phyloP scores from a whole-genome alignment of 2,888 invertebrate genomes.

The Drosophila infuscata region DNA sequence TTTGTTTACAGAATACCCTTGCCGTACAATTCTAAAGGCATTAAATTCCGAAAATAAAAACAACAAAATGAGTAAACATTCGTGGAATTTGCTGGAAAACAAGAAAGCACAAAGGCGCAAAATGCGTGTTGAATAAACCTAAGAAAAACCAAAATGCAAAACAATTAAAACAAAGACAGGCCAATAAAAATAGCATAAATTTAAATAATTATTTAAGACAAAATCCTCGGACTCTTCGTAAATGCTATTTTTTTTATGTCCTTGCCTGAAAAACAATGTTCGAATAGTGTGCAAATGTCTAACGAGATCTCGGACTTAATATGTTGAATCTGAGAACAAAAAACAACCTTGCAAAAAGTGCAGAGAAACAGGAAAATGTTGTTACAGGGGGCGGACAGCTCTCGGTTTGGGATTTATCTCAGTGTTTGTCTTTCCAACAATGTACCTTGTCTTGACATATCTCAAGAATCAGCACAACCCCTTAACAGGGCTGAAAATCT shows the following conservation, averaged over 20 bases:
- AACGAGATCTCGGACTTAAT: slow-evolving; percentile 25
- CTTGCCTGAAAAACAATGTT: slow-evolving; percentile 5
- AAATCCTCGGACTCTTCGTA: slow-evolving; percentile 20
- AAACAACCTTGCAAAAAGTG: background rate
- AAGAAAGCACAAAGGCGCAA: background rate
- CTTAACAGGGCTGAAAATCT: slow-evolving; percentile 13
- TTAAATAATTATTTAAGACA: slow-evolving; percentile 46
- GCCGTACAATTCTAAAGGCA: background rate
- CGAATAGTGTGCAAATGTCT: slow-evolving; percentile 17
- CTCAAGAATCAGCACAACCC: slow-evolving; percentile 32
- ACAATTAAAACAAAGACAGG: slow-evolving; percentile 15
- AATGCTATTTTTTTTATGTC: slow-evolving; percentile 14
- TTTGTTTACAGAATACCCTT: background rate
- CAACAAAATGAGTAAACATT: background rate
- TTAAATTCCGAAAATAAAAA: background rate
- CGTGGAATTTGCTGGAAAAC: background rate
- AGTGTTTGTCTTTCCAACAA: background rate
- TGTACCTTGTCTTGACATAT: slow-evolving; percentile 24
- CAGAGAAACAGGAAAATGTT: slow-evolving; percentile 18
- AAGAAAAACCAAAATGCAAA: slow-evolving; percentile 12
- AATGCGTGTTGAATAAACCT: background rate
- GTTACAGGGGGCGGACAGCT: background rate
- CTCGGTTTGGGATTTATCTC: slow-evolving; percentile 1
- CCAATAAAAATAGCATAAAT: slow-evolving; percentile 38
- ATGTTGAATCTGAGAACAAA: background rate